Conservation (phyloP, 2,888 invertebrate genomes). For the Psylliodes chrysocephalus region DNA sequence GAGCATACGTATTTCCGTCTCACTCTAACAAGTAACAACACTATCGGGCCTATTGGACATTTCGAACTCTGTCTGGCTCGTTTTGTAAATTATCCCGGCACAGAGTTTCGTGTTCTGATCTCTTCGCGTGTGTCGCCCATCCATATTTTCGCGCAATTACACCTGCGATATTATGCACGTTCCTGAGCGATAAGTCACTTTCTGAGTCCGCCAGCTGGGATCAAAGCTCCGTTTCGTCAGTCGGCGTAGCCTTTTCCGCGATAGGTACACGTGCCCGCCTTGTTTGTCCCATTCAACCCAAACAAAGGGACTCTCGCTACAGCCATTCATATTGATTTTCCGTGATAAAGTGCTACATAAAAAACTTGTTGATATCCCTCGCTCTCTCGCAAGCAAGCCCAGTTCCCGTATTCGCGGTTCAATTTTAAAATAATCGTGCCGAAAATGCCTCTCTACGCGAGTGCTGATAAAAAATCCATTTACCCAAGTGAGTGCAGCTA, state of each 20-base stretch:
- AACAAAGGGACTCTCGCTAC: constrained; percentile 59
- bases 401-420: constrained; percentile 2
- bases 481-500: constrained; percentile 23
- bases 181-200: constrained; percentile 36
- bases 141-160: constrained; percentile 39
- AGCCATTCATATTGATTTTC: constrained; percentile 66
- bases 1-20: constrained; percentile 44
- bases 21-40: constrained; percentile 54
- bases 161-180: constrained; percentile 38
- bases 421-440: constrained; percentile 4
- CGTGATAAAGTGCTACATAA: constrained; percentile 64
- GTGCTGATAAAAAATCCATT: not conserved
- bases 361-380: constrained; percentile 60
- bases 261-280: constrained; percentile 56
- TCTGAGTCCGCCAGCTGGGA: constrained; percentile 11
- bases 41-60: constrained; percentile 46
- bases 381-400: constrained; percentile 20
- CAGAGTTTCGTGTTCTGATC: constrained; percentile 15
- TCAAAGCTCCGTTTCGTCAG: constrained; percentile 17
- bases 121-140: constrained; percentile 30
- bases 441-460: not conserved
- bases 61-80: constrained; percentile 32
- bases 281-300: constrained; percentile 62
- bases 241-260: constrained; percentile 27
- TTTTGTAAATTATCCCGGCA: constrained; percentile 40